phyloP scores from a whole-genome alignment of 2,888 invertebrate species.

The Cheilosia impressa region DNA sequence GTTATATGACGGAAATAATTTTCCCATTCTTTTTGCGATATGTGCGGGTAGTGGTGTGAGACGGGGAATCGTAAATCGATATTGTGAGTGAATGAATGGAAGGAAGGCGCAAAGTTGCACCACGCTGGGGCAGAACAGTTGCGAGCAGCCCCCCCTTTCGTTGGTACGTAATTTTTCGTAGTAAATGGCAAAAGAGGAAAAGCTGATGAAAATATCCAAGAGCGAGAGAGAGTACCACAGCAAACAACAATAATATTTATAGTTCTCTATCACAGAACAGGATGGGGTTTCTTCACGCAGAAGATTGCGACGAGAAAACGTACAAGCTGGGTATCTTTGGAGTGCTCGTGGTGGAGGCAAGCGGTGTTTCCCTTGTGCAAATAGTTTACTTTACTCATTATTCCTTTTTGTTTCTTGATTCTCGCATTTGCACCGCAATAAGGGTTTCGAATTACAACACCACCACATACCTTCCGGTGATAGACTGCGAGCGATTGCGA shows the following conservation, averaged over 20 bases:
- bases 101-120: slow-evolving; percentile 67
- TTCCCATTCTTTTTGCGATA: slow-evolving; percentile 55
- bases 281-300: slow-evolving; percentile 41
- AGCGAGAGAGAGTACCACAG: slow-evolving; percentile 56
- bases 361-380: slow-evolving; percentile 30
- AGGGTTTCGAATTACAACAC: slow-evolving; percentile 63
- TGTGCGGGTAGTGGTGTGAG: slow-evolving; percentile 60
- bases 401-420: slow-evolving; percentile 46
- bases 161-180: slow-evolving; percentile 64
- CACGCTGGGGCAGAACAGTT: slow-evolving; percentile 37
- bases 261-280: slow-evolving; percentile 54
- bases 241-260: slow-evolving; percentile 72
- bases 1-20: slow-evolving; percentile 66
- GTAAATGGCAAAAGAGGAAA: slow-evolving; percentile 66
- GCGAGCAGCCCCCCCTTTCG: slow-evolving; percentile 6
- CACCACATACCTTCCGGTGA: slow-evolving; percentile 9
- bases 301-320: slow-evolving; percentile 34
- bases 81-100: slow-evolving; percentile 76
- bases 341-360: slow-evolving; percentile 27
- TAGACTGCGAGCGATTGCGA: slow-evolving; percentile 24
- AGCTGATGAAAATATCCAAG: slow-evolving; percentile 62
- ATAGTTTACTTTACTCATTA: slow-evolving; percentile 52
- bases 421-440: slow-evolving; percentile 16
- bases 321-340: slow-evolving; percentile 32
- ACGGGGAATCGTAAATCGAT: slow-evolving; percentile 77